Evolutionary conservation across 2,888 invertebrate species (phyloP), one percentile per base, ranked within the genome.

Genomic region (Proisotoma minuta): DNA sequence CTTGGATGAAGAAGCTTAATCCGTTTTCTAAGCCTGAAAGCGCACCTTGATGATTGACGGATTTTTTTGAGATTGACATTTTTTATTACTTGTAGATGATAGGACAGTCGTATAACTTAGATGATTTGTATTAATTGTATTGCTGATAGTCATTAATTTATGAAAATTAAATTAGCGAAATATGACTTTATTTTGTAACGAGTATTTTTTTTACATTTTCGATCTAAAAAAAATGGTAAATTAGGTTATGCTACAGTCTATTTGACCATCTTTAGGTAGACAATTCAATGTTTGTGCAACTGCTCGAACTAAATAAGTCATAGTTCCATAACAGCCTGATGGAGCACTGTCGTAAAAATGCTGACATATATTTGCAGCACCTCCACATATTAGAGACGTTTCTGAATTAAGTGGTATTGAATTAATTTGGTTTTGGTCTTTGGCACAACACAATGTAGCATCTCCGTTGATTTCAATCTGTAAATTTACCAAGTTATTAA

Each of bases 331-430:
- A 75, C 91, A 88, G 65, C 99, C 99, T 77, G 95, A 95, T 1
- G 99, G 98, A 23, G 99, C 98, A 77, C 91, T 92, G 80, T 99
- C 98, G 78, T 96, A 98, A 78, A 99, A 89, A 78, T 96, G 94
- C 78, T 93, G 90, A 78, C 98, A 98, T 69, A 99, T 90, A 73
- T 90, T 91, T 0, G 93, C 94, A 27, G 96, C 93, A 57, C 97
- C 97, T 58, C 91, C 90, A 77, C 96, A 96, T 10, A 69, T 39
- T 10, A 68, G 34, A 60, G 56, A 18, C 23, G 57, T 53, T 50
- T 60, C 27, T 15, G 39, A 20, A 53, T 57, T 39, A 89, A 79
- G 29, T 88, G 78, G 23, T 5, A 39, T 34, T 89, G 79, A 27
- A 88, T 78, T 51, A 57, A 83, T 82, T 60, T 82, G 79, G 1